Conservation (phyloP, 2,113 vertebrate species). For the Cottus gobio region DNA sequence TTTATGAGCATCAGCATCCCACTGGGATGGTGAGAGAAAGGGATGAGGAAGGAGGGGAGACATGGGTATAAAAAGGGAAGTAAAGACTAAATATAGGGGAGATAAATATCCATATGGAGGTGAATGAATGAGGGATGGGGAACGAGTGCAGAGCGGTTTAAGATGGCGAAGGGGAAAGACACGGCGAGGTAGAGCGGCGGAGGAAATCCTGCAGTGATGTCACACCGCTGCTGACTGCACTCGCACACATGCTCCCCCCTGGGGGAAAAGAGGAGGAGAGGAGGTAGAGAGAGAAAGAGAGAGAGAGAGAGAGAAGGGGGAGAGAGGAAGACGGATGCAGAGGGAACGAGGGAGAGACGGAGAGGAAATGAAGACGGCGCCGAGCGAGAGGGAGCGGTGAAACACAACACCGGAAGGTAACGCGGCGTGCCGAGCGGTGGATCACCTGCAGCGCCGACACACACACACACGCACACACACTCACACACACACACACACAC, state of each 20-base stretch:
- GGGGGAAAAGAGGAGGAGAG: background rate
- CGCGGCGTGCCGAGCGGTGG: background rate
- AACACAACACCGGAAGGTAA: constrained; percentile 30
- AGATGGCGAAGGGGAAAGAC: constrained; percentile 5
- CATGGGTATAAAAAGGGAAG: background rate
- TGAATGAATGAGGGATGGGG: background rate
- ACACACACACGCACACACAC: background rate
- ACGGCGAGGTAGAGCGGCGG: constrained; percentile 4
- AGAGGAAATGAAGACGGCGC: background rate
- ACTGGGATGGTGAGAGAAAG: background rate
- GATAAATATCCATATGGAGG: background rate
- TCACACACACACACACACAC: background rate
- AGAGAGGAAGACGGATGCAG: background rate
- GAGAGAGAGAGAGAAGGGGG: background rate
- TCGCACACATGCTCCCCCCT: constrained; percentile 9
- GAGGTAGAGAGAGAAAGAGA: background rate
- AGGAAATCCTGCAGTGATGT: constrained; percentile 78
- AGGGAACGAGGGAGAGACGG: constrained; percentile 1
- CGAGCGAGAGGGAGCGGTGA: background rate
- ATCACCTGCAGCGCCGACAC: constrained; percentile 32
- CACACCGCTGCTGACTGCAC: constrained; percentile 44
- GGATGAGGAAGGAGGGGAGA: background rate
- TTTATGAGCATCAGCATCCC: constrained; percentile 9
- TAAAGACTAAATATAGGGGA: background rate
- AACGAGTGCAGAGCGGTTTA: background rate